phyloP scores from a whole-genome alignment of 2,888 invertebrate species.

The Hoplodrina ambigua region DNA sequence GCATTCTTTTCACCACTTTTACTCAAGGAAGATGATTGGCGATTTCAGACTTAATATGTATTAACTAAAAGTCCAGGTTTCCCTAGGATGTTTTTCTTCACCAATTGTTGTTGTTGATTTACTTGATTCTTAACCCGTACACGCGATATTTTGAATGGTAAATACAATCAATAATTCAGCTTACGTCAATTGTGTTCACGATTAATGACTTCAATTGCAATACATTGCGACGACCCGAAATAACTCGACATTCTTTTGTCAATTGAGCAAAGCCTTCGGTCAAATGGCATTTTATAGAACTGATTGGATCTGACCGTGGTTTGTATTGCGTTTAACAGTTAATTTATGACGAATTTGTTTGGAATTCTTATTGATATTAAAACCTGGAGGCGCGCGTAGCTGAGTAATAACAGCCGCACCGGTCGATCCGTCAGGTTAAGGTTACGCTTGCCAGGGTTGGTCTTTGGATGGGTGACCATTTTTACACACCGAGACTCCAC shows the following conservation, averaged over 20 bases:
- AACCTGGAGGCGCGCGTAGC: not conserved
- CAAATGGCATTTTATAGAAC: slow-evolving; percentile 24
- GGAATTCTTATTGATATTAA: not conserved
- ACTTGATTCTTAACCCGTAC: not conserved
- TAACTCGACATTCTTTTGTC: slow-evolving; percentile 41
- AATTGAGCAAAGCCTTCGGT: slow-evolving; percentile 48
- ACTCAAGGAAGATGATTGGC: too few species aligned
- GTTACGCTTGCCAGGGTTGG: too few species aligned
- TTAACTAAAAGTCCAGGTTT: too few species aligned
- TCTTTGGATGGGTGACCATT: too few species aligned
- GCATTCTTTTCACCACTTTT: too few species aligned
- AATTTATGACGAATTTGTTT: not conserved
- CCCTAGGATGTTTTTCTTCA: too few species aligned
- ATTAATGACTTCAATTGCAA: slow-evolving; percentile 21
- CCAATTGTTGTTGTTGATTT: not conserved
- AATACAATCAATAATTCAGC: slow-evolving; percentile 24
- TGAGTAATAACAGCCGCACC: too few species aligned
- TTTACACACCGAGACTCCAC: too few species aligned
- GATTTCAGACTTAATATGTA: too few species aligned
- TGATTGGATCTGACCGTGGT: slow-evolving; percentile 2
- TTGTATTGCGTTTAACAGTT: slow-evolving; percentile 4
- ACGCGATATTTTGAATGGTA: slow-evolving; percentile 9
- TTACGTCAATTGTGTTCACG: slow-evolving; percentile 32
- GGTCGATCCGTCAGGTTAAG: too few species aligned
- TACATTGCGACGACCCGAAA: slow-evolving; percentile 25